These are phyloP conservation scores for Pogoniulus pusillus DNA, from an alignment of 2,797 vertebrate species.

Conservation along the genomic window DNA sequence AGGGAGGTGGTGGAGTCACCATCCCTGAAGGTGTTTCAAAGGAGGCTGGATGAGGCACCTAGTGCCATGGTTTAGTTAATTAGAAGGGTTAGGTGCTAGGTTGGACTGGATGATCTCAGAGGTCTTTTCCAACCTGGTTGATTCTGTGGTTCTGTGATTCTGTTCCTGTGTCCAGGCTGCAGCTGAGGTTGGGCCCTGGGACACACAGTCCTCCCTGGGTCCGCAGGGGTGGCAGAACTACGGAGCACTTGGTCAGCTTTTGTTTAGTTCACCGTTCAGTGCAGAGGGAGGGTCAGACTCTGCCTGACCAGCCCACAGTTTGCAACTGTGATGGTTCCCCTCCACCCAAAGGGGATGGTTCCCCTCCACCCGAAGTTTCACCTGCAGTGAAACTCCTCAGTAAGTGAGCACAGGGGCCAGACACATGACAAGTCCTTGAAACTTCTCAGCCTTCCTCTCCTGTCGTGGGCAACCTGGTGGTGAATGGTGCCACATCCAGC, in stretches of 20 bases:
- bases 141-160: too few species aligned
- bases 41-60: too few species aligned
- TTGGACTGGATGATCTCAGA: too few species aligned
- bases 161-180: not conserved
- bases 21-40: too few species aligned
- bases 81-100: too few species aligned
- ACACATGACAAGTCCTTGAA: not conserved
- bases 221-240: rapidly evolving
- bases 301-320: not conserved
- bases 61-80: too few species aligned
- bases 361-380: not conserved
- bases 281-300: not conserved
- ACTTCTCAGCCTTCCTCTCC: not conserved
- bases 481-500: too few species aligned
- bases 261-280: not conserved
- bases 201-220: rapidly evolving
- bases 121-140: too few species aligned
- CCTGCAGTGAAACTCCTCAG: not conserved
- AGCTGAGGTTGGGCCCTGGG: not conserved
- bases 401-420: not conserved
- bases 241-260: not conserved
- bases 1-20: too few species aligned
- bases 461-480: not conserved
- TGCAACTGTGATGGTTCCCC: too few species aligned
- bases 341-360: not conserved